Evolutionary conservation across 1,140 invertebrate species (phyloP).

Genomic region (Acromyrmex charruanus): DNA sequence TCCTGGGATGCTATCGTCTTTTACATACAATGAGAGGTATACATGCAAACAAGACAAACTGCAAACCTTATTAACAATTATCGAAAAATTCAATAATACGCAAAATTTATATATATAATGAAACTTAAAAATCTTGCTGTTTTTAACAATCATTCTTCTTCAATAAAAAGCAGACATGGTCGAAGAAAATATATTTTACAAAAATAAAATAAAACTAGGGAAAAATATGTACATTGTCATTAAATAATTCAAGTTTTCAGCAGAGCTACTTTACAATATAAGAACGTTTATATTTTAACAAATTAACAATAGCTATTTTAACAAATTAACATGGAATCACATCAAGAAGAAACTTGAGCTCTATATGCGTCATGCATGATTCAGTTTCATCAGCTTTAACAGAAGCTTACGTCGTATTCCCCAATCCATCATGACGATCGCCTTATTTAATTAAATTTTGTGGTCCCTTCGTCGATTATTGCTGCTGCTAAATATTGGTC

Average conservation of each 20-base stretch:
- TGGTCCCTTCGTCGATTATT: slow-evolving; percentile 61
- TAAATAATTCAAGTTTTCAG: slow-evolving; percentile 10
- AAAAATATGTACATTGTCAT: background rate
- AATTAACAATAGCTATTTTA: background rate
- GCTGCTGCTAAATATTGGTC: slow-evolving; percentile 54
- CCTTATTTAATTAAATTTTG: slow-evolving; percentile 40
- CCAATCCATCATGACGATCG: slow-evolving; percentile 91
- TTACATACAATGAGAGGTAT: background rate
- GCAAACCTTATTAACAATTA: slow-evolving; percentile 5
- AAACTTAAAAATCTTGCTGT: background rate
- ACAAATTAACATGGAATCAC: slow-evolving; percentile 15
- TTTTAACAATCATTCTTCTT: background rate
- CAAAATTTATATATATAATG: slow-evolving; percentile 7
- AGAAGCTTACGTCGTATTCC: slow-evolving; percentile 91
- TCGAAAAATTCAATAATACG: background rate
- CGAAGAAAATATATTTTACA: background rate
- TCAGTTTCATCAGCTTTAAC: slow-evolving; percentile 31
- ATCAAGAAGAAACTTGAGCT: slow-evolving; percentile 23
- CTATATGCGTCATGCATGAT: slow-evolving; percentile 42
- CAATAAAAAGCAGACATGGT: slow-evolving; percentile 15
- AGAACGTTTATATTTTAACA: background rate
- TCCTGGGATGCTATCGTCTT: background rate
- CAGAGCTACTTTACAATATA: slow-evolving; percentile 14
- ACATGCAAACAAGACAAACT: slow-evolving; percentile 43
- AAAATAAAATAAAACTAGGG: background rate